phyloP scores from a whole-genome alignment of 2,888 invertebrate species.

The Rambutsinella grinnellia region DNA sequence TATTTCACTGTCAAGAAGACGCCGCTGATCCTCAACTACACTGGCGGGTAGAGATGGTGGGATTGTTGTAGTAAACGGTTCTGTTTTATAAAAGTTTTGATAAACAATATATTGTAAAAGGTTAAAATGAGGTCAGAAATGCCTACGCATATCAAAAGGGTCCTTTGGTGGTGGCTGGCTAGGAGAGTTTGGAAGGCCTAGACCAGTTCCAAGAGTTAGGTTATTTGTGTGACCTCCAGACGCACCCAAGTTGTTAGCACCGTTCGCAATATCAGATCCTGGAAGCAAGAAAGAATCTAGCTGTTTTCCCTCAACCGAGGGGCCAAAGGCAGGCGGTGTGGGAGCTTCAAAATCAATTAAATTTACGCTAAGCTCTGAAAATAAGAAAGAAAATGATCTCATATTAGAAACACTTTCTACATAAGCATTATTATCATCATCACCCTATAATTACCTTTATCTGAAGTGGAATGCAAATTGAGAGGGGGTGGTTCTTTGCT shows the following conservation, averaged over 20 bases:
- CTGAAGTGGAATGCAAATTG: constrained; percentile 58
- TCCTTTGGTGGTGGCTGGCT: constrained; percentile 74
- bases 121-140: neutral
- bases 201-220: constrained; percentile 73
- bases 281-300: constrained; percentile 61
- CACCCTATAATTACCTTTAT: constrained; percentile 62
- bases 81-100: constrained; percentile 72
- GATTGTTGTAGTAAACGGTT: constrained; percentile 72
- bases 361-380: constrained; percentile 65
- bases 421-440: too few species aligned
- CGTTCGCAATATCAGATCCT: constrained; percentile 38
- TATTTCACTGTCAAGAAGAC: constrained; percentile 81
- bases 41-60: constrained; percentile 51
- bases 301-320: constrained; percentile 59
- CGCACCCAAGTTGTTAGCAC: constrained; percentile 67
- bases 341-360: constrained; percentile 67
- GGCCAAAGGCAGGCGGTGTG: constrained; percentile 66
- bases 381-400: neutral
- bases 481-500: constrained; percentile 58
- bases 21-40: constrained; percentile 70
- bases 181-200: constrained; percentile 68
- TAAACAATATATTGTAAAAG: constrained; percentile 73
- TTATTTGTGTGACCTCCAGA: constrained; percentile 71
- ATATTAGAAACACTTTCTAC: neutral
- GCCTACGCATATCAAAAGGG: constrained; percentile 95